phyloP scores from a whole-genome alignment of 2,888 invertebrate species.

The Agrypnus murinus region DNA sequence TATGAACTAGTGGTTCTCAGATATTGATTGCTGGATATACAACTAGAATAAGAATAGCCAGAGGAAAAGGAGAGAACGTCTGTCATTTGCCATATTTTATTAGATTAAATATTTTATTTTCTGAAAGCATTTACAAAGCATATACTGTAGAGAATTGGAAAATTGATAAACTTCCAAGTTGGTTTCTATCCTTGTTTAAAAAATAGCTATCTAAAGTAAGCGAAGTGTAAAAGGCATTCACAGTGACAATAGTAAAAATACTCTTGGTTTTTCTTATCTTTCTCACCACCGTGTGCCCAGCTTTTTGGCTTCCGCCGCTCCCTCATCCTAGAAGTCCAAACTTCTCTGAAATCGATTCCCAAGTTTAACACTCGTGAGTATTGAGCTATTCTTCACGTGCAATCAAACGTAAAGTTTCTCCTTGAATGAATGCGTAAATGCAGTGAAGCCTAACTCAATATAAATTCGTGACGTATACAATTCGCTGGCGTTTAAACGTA shows the following conservation, averaged over 20 bases:
- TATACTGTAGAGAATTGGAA: not conserved
- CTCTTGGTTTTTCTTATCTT: slow-evolving; percentile 46
- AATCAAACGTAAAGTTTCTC: slow-evolving; percentile 69
- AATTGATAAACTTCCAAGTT: not conserved
- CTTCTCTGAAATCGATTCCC: slow-evolving; percentile 57
- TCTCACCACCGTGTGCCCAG: slow-evolving; percentile 37
- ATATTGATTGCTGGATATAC: too few species aligned
- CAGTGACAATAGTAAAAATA: slow-evolving; percentile 34
- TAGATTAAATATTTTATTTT: too few species aligned
- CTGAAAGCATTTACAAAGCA: too few species aligned
- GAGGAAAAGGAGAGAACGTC: too few species aligned
- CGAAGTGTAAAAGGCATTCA: slow-evolving; percentile 28
- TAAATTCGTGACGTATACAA: slow-evolving; percentile 47
- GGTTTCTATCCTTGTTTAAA: slow-evolving; percentile 5
- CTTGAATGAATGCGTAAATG: slow-evolving; percentile 67
- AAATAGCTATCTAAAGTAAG: slow-evolving; percentile 11
- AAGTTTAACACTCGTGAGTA: slow-evolving; percentile 64
- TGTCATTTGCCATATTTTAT: too few species aligned
- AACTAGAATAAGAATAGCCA: too few species aligned
- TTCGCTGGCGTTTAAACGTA: slow-evolving; percentile 22
- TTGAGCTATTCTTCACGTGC: slow-evolving; percentile 68
- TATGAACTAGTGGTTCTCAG: slow-evolving; percentile 42
- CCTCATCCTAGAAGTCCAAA: slow-evolving; percentile 49
- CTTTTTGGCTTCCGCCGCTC: slow-evolving; percentile 48
- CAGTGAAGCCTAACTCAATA: slow-evolving; percentile 58